Percentiles rank a stretch among this genome's conserved stretches.
phyloP scores from a whole-genome alignment of 2,797 vertebrate species.

The Artibeus jamaicensis region DNA sequence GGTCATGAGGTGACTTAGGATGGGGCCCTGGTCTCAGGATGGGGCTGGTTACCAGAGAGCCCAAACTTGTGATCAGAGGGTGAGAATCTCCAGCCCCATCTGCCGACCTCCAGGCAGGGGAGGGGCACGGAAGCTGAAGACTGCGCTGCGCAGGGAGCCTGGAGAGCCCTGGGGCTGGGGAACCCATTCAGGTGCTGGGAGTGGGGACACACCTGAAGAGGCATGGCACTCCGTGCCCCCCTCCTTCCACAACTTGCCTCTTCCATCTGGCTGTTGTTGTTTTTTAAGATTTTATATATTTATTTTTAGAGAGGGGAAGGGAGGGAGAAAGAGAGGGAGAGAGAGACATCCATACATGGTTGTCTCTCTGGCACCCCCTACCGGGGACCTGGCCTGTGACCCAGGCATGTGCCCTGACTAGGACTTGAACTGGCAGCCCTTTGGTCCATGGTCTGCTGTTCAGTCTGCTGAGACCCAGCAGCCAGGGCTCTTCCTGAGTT shows the following conservation, averaged over 20 bases:
- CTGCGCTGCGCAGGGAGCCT: neutral
- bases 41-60: neutral
- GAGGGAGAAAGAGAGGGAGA: too few relatives aligned
- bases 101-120: neutral
- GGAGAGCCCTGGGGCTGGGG: neutral
- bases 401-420: too few relatives aligned
- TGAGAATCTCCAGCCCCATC: neutral
- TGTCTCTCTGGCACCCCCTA: too few relatives aligned
- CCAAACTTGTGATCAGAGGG: neutral
- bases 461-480: too few relatives aligned
- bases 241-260: neutral
- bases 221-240: neutral
- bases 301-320: too few relatives aligned
- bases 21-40: neutral
- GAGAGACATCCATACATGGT: too few relatives aligned
- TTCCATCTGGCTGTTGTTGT: neutral
- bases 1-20: neutral
- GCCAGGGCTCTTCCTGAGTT: neutral
- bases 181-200: neutral
- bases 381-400: too few relatives aligned
- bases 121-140: neutral
- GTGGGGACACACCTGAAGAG: neutral
- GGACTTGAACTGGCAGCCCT: too few relatives aligned
- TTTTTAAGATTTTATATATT: too few relatives aligned
- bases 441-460: too few relatives aligned